Evolutionary conservation across 2,113 vertebrate genomes (phyloP).

Genomic region (Formicarius rufipectus): DNA sequence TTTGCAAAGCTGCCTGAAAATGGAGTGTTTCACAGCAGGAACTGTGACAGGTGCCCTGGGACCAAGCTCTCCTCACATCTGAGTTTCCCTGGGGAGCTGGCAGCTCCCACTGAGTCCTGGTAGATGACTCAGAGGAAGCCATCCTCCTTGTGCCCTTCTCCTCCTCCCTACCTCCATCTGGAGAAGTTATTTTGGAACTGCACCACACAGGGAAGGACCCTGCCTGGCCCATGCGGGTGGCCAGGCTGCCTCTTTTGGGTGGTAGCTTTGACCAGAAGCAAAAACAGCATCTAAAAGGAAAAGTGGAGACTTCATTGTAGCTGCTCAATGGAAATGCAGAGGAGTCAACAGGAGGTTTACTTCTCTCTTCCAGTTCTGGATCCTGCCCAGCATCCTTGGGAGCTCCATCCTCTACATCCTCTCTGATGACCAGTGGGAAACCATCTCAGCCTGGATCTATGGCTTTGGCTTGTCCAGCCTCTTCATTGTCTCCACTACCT

Average conservation of each 20-base stretch:
- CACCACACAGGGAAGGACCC: background rate
- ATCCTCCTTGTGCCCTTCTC: background rate
- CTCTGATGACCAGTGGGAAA: slow-evolving; percentile 90
- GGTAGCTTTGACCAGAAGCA: background rate
- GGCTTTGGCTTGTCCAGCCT: slow-evolving; percentile 90
- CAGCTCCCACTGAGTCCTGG: background rate
- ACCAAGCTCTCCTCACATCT: background rate
- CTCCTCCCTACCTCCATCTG: background rate
- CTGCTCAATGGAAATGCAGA: background rate
- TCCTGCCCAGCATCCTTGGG: slow-evolving; percentile 90
- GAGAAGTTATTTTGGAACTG: background rate
- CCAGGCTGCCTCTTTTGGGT: background rate
- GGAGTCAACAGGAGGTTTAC: background rate
- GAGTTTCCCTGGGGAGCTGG: background rate
- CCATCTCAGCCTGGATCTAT: slow-evolving; percentile 92
- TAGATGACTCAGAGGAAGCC: background rate
- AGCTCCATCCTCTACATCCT: slow-evolving; percentile 89
- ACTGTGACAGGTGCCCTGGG: background rate
- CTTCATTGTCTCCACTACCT: slow-evolving; percentile 93
- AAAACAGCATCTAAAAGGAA: background rate
- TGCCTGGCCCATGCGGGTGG: fast-evolving
- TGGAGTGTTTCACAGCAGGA: background rate
- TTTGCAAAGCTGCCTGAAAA: background rate
- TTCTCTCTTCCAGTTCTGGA: slow-evolving; percentile 82
- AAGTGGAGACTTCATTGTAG: background rate